These are phyloP conservation scores for Psilanteris sp. DNA, from an alignment of 1,140 invertebrate genomes.

Conservation along the genomic window DNA sequence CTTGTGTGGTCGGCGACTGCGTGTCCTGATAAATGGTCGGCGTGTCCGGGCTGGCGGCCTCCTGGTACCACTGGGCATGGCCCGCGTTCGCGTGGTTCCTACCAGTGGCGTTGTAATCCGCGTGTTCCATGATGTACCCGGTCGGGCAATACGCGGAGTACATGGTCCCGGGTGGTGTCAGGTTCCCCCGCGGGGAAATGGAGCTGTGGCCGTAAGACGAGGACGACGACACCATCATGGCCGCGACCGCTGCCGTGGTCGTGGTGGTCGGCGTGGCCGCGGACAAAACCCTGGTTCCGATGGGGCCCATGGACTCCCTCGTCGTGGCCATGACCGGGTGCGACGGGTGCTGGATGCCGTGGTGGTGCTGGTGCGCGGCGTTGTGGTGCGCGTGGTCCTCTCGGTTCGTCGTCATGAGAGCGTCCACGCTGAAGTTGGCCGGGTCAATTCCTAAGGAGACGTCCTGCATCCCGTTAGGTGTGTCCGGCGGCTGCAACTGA, in stretches of 20 bases:
- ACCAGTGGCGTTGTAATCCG: conserved; percentile 72
- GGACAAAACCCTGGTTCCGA: conserved; percentile 75
- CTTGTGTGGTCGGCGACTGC: conserved; percentile 76
- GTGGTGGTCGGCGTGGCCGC: conserved; percentile 69
- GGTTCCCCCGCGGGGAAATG: conserved; percentile 77
- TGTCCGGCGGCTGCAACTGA: conserved; percentile 70
- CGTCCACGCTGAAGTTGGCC: conserved; percentile 81
- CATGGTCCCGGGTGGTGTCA: conserved; percentile 80
- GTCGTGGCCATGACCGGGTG: conserved; percentile 81
- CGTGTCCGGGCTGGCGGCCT: conserved; percentile 75
- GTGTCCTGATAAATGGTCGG: conserved; percentile 77
- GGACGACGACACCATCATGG: conserved; percentile 81
- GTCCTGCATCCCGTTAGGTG: conserved; percentile 73
- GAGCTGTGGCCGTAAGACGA: conserved; percentile 80
- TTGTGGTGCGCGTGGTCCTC: conserved; percentile 79
- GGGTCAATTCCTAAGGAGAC: conserved; percentile 79
- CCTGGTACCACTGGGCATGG: conserved; percentile 76
- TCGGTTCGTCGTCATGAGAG: conserved; percentile 79
- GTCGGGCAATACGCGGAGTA: conserved; percentile 80
- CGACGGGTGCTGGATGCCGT: conserved; percentile 79
- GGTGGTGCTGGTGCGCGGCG: conserved; percentile 76
- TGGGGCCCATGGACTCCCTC: conserved; percentile 77
- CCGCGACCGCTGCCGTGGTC: conserved; percentile 72
- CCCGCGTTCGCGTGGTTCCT: conserved; percentile 69
- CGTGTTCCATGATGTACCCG: conserved; percentile 79